These are phyloP conservation scores for Pantala flavescens DNA, from an alignment of 1,140 invertebrate genomes.

Conservation along the genomic window DNA sequence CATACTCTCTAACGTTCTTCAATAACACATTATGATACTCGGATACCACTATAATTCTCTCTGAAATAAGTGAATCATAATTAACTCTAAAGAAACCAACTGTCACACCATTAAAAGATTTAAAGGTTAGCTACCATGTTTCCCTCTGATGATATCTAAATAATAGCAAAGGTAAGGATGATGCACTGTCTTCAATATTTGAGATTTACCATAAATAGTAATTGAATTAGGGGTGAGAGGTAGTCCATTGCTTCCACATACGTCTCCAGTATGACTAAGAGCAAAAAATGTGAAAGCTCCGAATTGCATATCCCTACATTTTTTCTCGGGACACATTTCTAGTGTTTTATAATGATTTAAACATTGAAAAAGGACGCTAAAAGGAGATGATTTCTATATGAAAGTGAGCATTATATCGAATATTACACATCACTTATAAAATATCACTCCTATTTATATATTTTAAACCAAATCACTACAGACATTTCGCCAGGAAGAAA, in stretches of 20 bases:
- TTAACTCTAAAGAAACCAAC: conserved; percentile 21
- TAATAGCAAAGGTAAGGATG: conserved; percentile 79
- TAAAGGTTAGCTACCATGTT: conserved; percentile 65
- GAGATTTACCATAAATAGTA: conserved; percentile 80
- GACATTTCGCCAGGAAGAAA: no score
- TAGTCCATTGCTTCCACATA: conserved; percentile 89
- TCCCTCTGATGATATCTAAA: conserved; percentile 81
- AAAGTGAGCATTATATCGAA: no score
- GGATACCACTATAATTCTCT: conserved; percentile 78
- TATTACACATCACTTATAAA: no score
- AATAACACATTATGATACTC: conserved; percentile 69
- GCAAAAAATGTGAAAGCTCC: conserved; percentile 86
- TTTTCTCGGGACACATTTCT: background rate
- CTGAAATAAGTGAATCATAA: conserved; percentile 46
- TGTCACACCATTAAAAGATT: background rate
- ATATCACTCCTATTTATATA: no score
- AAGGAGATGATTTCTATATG: no score
- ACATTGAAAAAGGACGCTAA: no score
- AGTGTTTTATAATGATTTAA: no score
- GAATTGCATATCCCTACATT: conserved; percentile 36
- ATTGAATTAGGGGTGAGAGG: conserved; percentile 94
- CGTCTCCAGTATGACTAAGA: conserved; percentile 76
- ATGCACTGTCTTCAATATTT: conserved; percentile 65
- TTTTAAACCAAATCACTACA: no score
- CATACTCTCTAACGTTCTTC: conserved; percentile 24